These are phyloP conservation scores for Ptyas mucosa DNA, from an alignment of 2,113 vertebrate genomes.

Conservation along the genomic window DNA sequence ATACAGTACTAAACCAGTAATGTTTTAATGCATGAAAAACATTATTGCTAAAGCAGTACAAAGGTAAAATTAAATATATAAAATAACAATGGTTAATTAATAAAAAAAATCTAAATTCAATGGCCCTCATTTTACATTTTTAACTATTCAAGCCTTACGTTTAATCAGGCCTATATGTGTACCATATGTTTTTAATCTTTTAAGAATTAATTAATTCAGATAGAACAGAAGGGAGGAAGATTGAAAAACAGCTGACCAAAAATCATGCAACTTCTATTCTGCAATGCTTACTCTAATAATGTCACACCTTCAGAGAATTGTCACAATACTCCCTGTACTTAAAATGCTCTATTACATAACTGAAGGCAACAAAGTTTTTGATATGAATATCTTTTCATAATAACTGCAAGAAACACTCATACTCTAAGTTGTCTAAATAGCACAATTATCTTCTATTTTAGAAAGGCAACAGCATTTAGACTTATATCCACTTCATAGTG, in stretches of 20 bases:
- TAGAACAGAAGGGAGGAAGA: slow-evolving; percentile 4
- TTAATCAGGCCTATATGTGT: not conserved
- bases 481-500: not conserved
- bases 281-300: slow-evolving; percentile 1
- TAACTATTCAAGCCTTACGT: not conserved
- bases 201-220: not conserved
- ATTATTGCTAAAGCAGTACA: not conserved
- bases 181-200: not conserved
- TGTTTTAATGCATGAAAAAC: not conserved
- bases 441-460: slow-evolving; percentile 36
- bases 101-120: not conserved
- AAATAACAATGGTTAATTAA: not conserved
- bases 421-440: slow-evolving; percentile 12
- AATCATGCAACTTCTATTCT: not conserved
- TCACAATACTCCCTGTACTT: slow-evolving; percentile 16
- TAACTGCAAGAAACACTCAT: slow-evolving; percentile 20
- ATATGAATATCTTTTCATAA: slow-evolving; percentile 13
- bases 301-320: slow-evolving; percentile 36
- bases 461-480: slow-evolving; percentile 8
- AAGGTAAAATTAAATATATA: not conserved
- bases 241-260: slow-evolving; percentile 7
- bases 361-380: not conserved
- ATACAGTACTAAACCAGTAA: not conserved
- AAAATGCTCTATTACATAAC: slow-evolving; percentile 33
- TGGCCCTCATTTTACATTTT: not conserved